phyloP scores from a whole-genome alignment of 23 tunicate species.

The Halocynthia roretzi region DNA sequence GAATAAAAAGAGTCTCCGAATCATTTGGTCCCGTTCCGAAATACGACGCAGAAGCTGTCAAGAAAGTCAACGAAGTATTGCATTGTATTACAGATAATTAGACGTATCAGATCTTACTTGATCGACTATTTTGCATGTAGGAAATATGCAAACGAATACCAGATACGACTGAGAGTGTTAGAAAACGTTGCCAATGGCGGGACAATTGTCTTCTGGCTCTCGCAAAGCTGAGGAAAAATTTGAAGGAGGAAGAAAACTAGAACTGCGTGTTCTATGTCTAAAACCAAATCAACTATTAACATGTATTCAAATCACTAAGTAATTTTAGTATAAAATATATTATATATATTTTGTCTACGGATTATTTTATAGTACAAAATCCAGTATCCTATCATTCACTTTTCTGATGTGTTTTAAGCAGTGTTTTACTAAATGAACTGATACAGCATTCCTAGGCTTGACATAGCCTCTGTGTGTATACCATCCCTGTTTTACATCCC shows the following conservation, averaged over 20 bases:
- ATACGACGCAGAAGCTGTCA: constrained; percentile 48
- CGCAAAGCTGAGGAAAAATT: constrained; percentile 58
- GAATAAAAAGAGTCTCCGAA: constrained; percentile 59
- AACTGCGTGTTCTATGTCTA: too few species aligned
- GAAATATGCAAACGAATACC: constrained; percentile 39
- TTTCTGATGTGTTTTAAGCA: too few species aligned
- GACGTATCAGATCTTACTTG: background rate
- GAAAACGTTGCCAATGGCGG: constrained; percentile 59
- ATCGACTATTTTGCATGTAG: constrained; percentile 5
- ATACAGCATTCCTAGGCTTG: too few species aligned
- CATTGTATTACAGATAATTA: background rate
- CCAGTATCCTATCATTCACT: too few species aligned
- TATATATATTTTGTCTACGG: too few species aligned
- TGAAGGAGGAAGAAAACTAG: background rate
- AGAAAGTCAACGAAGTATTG: constrained; percentile 24
- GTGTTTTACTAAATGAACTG: too few species aligned
- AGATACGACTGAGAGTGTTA: constrained; percentile 36
- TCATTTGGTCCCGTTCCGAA: constrained; percentile 78
- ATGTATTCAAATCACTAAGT: too few species aligned
- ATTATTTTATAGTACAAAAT: too few species aligned
- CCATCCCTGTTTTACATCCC: too few species aligned
- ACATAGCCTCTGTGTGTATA: too few species aligned
- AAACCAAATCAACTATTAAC: too few species aligned
- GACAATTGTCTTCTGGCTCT: constrained; percentile 67
- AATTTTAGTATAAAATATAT: too few species aligned